phyloP scores from a whole-genome alignment of 2,113 vertebrate genomes.

The Podarcis raffonei region DNA sequence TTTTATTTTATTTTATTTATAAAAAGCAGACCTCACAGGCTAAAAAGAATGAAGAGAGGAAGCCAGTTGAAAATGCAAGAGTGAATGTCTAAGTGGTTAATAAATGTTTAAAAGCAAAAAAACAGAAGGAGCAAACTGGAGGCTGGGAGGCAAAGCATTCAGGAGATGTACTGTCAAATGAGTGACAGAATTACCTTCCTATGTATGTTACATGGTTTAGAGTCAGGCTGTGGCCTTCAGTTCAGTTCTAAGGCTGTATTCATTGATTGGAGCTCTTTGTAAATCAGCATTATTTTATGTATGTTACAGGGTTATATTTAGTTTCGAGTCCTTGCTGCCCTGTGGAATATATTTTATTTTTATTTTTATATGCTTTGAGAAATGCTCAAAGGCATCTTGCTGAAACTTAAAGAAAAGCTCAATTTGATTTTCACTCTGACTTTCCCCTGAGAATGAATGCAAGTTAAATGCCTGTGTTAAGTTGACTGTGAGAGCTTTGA shows the following conservation, averaged over 20 bases:
- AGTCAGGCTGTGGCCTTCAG: neutral
- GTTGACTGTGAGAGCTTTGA: slow-evolving; percentile 28
- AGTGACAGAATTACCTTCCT: neutral
- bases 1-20: too few relatives aligned
- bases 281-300: neutral
- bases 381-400: neutral
- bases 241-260: neutral
- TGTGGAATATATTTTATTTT: neutral
- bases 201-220: neutral
- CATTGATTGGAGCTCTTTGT: neutral
- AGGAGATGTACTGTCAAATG: neutral
- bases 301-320: neutral
- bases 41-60: too few relatives aligned
- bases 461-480: slow-evolving; percentile 14
- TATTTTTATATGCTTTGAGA: neutral
- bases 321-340: neutral
- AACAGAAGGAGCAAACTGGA: neutral
- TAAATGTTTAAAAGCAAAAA: neutral
- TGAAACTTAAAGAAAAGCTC: slow-evolving; percentile 1
- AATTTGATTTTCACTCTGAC: neutral
- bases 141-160: neutral
- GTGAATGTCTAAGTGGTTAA: neutral
- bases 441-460: slow-evolving; percentile 17
- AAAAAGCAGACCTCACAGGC: neutral
- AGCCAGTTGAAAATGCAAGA: neutral